Percentiles rank a stretch among this genome's conserved stretches.
phyloP scores from a whole-genome alignment of 2,797 vertebrate genomes.

The Octomys mimax region DNA sequence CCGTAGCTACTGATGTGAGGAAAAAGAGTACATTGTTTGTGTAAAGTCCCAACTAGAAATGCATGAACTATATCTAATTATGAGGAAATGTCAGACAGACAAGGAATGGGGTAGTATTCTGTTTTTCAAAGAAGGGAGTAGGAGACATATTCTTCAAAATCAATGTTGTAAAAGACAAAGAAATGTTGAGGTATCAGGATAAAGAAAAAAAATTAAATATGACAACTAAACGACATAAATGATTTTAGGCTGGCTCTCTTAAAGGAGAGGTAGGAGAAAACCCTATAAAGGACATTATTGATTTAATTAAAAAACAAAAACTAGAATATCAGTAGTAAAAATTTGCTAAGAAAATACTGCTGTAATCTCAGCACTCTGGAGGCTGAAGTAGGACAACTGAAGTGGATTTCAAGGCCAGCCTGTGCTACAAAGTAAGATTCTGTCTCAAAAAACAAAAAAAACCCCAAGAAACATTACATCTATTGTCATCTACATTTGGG shows the following conservation, averaged over 20 bases:
- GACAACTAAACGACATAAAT: slow-evolving; percentile 11
- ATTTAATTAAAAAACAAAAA: not conserved
- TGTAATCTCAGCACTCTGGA: not conserved
- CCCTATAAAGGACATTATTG: not conserved
- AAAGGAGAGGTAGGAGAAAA: not conserved
- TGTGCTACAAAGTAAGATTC: not conserved
- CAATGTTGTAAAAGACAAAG: not conserved
- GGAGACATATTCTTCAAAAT: slow-evolving; percentile 10
- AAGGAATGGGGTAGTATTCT: not conserved
- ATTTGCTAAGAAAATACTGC: not conserved
- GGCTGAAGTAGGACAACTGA: not conserved
- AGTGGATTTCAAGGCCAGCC: not conserved
- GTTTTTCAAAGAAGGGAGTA: not conserved
- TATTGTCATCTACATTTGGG: not conserved
- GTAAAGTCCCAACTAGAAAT: not conserved
- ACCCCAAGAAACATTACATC: not conserved
- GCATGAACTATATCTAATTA: not conserved
- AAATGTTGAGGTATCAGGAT: not conserved
- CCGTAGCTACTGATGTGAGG: not conserved
- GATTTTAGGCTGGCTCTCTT: not conserved
- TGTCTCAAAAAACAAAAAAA: not conserved
- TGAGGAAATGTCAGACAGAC: not conserved
- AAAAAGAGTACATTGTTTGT: not conserved
- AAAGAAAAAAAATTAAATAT: not conserved
- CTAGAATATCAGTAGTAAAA: not conserved